These are phyloP conservation scores for Cavia aperea DNA, from an alignment of 2,113 vertebrate species.

Conservation along the genomic window DNA sequence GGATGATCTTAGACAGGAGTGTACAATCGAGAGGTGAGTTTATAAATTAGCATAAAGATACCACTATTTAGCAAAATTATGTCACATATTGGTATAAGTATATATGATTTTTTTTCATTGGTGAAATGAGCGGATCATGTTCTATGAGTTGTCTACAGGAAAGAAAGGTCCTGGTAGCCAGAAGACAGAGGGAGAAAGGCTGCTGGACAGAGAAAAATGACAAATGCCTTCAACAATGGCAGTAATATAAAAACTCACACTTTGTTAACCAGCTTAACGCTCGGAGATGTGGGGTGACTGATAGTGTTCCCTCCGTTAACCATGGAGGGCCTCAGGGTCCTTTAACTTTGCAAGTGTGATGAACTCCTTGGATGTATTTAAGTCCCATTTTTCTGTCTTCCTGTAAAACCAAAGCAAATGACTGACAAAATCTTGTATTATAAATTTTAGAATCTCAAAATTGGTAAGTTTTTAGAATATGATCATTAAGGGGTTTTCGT, in stretches of 20 bases:
- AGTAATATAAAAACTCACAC: neutral
- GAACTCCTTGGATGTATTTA: neutral
- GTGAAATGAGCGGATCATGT: neutral
- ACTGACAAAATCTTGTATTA: neutral
- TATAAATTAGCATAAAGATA: neutral
- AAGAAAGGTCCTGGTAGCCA: neutral
- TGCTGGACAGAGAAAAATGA: neutral
- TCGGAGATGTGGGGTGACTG: neutral
- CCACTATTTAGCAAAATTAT: neutral
- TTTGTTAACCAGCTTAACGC: neutral
- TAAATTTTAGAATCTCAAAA: constrained; percentile 9
- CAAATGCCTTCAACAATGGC: neutral
- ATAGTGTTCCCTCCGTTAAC: no score
- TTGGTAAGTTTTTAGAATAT: constrained; percentile 2
- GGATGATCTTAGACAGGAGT: neutral
- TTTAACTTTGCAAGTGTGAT: neutral
- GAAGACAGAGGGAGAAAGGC: neutral
- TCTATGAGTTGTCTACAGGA: neutral
- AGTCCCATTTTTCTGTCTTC: neutral
- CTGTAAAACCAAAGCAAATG: constrained; percentile 12
- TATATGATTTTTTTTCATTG: neutral
- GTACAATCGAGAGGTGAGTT: neutral
- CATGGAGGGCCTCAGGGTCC: neutral
- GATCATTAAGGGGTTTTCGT: neutral
- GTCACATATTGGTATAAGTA: neutral